A percentile compares a stretch with the other conserved stretches of the same genome.
Conservation (phyloP, 2,888 invertebrate genomes). For the Calameuta pallipes region DNA sequence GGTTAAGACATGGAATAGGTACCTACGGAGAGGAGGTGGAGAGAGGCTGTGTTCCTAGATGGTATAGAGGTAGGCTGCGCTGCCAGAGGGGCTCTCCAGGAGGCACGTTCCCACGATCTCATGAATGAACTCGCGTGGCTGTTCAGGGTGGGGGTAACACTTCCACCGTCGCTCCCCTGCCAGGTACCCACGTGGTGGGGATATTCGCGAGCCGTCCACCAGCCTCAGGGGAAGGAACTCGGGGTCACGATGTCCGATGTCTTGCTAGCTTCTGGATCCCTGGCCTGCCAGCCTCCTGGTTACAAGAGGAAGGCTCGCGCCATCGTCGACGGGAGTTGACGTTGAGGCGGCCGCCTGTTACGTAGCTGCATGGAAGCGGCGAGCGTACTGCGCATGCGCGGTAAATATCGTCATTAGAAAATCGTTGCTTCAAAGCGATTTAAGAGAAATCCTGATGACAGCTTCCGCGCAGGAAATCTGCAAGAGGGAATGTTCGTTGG, state of each 20-base stretch:
- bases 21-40: background rate
- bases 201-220: slow-evolving; percentile 8
- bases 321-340: background rate
- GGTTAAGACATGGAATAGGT: background rate
- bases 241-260: slow-evolving; percentile 31
- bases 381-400: background rate
- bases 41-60: background rate
- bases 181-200: slow-evolving; percentile 1
- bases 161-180: background rate
- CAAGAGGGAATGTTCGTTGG: background rate
- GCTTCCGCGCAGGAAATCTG: background rate
- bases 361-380: background rate
- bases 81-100: slow-evolving; percentile 42
- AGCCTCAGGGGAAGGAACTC: slow-evolving; percentile 44
- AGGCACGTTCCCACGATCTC: slow-evolving; percentile 65
- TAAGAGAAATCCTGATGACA: background rate
- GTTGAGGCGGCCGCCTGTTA: background rate
- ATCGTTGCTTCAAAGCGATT: background rate
- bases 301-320: slow-evolving; percentile 4
- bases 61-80: background rate
- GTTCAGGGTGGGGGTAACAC: slow-evolving; percentile 46
- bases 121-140: slow-evolving; percentile 67
- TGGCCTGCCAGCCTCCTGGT: slow-evolving; percentile 29
- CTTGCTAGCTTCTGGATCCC: slow-evolving; percentile 40
- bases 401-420: background rate